Evolutionary conservation across 2,888 invertebrate species (phyloP).

Genomic region (Pelosia muscerda): DNA sequence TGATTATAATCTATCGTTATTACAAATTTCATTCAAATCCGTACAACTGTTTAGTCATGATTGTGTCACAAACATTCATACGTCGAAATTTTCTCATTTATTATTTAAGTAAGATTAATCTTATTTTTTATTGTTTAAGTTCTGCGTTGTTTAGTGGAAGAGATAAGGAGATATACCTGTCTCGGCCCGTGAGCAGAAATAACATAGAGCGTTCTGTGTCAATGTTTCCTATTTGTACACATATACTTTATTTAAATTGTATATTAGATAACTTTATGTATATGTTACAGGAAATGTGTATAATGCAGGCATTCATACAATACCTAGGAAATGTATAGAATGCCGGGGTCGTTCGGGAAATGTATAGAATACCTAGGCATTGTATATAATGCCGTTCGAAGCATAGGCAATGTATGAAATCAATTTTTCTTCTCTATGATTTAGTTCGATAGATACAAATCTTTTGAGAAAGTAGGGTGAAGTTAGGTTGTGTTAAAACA

Average conservation of each 20-base stretch:
- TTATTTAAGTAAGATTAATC: not conserved
- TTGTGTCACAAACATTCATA: not conserved
- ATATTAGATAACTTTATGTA: not conserved
- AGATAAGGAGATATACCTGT: not conserved
- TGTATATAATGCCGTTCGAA: too few relatives aligned
- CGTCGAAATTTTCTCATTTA: not conserved
- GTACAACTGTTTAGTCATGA: not conserved
- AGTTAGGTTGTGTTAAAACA: too few relatives aligned
- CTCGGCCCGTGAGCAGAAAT: not conserved
- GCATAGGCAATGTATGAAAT: too few relatives aligned
- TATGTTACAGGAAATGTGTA: too few relatives aligned
- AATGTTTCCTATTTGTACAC: not conserved
- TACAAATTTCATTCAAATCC: not conserved
- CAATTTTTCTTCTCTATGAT: too few relatives aligned
- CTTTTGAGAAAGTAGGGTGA: too few relatives aligned
- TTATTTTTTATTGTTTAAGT: not conserved
- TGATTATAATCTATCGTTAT: not conserved
- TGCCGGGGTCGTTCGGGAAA: too few relatives aligned
- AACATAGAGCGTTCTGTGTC: not conserved
- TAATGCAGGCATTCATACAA: too few relatives aligned
- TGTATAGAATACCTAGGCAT: too few relatives aligned
- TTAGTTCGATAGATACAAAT: too few relatives aligned
- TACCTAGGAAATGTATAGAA: too few relatives aligned
- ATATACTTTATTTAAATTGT: slow-evolving; percentile 4
- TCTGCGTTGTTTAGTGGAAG: not conserved